Evolutionary conservation across 2,888 invertebrate genomes (phyloP).

Genomic region (Chrysomela aeneicollis): DNA sequence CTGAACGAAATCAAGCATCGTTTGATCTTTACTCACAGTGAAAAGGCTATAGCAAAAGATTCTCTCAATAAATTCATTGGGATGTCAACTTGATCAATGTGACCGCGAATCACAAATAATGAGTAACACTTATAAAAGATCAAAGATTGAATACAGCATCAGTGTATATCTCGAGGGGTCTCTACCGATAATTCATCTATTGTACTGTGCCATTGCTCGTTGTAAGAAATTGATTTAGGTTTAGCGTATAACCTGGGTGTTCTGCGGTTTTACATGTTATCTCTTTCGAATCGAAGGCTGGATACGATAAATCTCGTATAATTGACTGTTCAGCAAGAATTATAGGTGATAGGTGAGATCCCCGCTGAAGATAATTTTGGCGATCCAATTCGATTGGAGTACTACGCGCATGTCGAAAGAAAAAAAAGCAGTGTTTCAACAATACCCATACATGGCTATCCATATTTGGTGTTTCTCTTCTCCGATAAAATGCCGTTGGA

Average conservation of each 20-base stretch:
- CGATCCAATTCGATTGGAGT: background rate
- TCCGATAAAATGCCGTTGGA: too few species aligned
- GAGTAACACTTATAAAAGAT: background rate
- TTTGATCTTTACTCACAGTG: too few species aligned
- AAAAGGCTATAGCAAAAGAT: too few species aligned
- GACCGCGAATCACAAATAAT: background rate
- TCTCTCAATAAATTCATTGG: too few species aligned
- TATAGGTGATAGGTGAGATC: constrained; percentile 2
- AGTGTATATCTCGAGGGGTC: background rate
- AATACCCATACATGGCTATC: background rate
- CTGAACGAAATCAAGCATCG: too few species aligned
- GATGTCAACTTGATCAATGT: too few species aligned
- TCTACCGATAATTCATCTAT: background rate
- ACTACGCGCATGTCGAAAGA: background rate
- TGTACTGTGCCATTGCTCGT: background rate
- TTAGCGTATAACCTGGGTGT: background rate
- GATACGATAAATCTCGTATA: background rate
- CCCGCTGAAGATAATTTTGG: background rate
- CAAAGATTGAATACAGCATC: background rate
- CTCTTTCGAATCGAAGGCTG: background rate
- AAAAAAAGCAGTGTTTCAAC: background rate
- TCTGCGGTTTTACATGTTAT: constrained; percentile 5
- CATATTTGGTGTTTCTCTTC: background rate
- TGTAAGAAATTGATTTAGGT: constrained; percentile 4
- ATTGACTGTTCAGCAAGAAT: constrained; percentile 4